Percentiles rank a stretch among this genome's conserved stretches.
phyloP scores from a whole-genome alignment of 1,140 invertebrate genomes.

The Drosophila bifasciata region DNA sequence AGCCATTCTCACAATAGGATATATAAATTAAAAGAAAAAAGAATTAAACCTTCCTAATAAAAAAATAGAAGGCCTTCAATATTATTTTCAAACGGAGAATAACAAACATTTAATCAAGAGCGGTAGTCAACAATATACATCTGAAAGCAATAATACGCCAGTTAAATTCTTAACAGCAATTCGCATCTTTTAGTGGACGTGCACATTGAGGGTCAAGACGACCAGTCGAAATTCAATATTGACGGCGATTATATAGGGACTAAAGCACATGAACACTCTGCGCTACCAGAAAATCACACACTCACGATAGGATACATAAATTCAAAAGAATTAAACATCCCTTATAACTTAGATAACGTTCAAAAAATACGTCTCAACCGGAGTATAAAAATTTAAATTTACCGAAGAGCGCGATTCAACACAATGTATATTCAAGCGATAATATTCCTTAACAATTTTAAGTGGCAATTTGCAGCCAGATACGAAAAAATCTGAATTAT shows the following conservation, averaged over 20 bases:
- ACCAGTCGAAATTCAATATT: conserved; percentile 24
- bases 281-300: conserved; percentile 20
- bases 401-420: conserved; percentile 1
- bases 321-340: neutral
- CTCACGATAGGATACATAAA: conserved; percentile 31
- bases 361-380: conserved; percentile 12
- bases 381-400: conserved; percentile 3
- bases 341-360: conserved; percentile 13
- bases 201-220: neutral
- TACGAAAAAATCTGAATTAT: too few relatives aligned
- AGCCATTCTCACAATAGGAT: conserved; percentile 34
- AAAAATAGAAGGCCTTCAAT: conserved; percentile 17
- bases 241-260: conserved; percentile 27
- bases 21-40: conserved; percentile 17
- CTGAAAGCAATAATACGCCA: too few relatives aligned
- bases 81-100: neutral
- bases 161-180: too few relatives aligned
- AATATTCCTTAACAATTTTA: too few relatives aligned
- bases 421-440: too few relatives aligned
- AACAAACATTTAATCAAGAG: conserved; percentile 13
- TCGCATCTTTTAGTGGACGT: too few relatives aligned
- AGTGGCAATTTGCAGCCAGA: too few relatives aligned
- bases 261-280: conserved; percentile 13
- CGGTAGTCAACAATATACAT: too few relatives aligned
- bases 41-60: conserved; percentile 5